Conservation (phyloP, 2,797 vertebrate genomes). For the Lagocephalus sceleratus region DNA sequence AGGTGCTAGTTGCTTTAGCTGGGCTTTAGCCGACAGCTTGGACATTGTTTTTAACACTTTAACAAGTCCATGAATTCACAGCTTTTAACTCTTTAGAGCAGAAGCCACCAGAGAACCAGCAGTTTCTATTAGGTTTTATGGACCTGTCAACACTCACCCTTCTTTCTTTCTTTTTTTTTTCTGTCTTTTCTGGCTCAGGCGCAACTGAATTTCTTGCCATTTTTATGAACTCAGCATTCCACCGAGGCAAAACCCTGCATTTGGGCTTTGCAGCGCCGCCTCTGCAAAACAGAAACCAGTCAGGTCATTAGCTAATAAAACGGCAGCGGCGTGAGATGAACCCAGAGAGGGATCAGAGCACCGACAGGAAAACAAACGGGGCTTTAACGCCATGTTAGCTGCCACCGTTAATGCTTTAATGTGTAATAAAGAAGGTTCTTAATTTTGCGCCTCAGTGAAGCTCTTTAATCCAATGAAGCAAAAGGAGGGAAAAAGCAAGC, state of each 20-base stretch:
- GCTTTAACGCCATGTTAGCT: conserved; percentile 61
- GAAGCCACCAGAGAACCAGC: conserved; percentile 77
- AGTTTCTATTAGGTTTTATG: conserved; percentile 87
- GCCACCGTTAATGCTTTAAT: conserved; percentile 65
- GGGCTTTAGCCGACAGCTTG: conserved; percentile 68
- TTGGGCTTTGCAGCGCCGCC: conserved; percentile 11
- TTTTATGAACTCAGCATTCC: conserved; percentile 81
- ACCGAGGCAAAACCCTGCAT: conserved; percentile 46
- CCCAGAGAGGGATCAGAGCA: conserved; percentile 49
- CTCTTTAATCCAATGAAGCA: conserved; percentile 50
- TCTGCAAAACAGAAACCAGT: conserved; percentile 36
- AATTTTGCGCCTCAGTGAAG: conserved; percentile 46
- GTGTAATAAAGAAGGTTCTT: conserved; percentile 62
- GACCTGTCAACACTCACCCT: conserved; percentile 84
- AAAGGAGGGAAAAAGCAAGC: conserved; percentile 15
- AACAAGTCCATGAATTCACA: conserved; percentile 83
- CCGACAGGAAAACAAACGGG: conserved; percentile 62
- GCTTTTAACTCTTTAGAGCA: conserved; percentile 79
- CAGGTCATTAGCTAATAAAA: conserved; percentile 67
- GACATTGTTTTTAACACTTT: conserved; percentile 72
- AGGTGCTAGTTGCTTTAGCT: conserved; percentile 63
- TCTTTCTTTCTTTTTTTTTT: conserved; percentile 37
- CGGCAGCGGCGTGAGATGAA: conserved; percentile 55
- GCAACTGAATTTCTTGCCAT: conserved; percentile 66
- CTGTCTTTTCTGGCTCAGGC: conserved; percentile 53